A percentile compares a stretch with the other conserved stretches of the same genome.
phyloP scores from a whole-genome alignment of 2,113 vertebrate genomes.

The Gobiocypris rarus region DNA sequence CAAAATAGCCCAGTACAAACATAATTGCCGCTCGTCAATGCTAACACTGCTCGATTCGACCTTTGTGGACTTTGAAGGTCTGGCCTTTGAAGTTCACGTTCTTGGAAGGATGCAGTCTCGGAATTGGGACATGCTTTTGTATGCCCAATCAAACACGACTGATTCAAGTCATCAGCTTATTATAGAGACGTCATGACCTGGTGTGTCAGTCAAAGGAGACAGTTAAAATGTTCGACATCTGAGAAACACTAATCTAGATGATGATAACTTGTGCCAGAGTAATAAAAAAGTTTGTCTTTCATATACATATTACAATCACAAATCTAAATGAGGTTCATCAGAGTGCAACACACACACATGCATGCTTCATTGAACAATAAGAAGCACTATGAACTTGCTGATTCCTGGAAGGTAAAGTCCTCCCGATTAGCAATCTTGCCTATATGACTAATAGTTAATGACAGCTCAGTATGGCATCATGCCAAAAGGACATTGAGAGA shows the following conservation, averaged over 20 bases:
- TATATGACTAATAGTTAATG: constrained; percentile 46
- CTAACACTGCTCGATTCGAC: too few species aligned
- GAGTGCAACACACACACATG: constrained; percentile 20
- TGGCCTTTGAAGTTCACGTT: too few species aligned
- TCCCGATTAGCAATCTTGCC: constrained; percentile 71
- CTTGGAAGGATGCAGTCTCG: too few species aligned
- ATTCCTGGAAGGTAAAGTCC: constrained; percentile 74
- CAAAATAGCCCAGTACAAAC: too few species aligned
- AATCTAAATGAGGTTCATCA: background rate
- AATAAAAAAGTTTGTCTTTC: background rate
- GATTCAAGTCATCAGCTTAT: background rate
- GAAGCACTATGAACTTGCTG: constrained; percentile 56
- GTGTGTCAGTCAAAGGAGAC: too few species aligned
- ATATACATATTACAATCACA: background rate
- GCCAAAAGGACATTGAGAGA: background rate
- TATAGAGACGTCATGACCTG: background rate
- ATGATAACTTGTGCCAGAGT: background rate
- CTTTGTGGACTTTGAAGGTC: too few species aligned
- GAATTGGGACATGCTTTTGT: too few species aligned
- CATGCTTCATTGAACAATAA: constrained; percentile 59
- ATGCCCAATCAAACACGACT: too few species aligned
- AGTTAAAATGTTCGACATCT: background rate
- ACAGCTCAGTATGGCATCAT: constrained; percentile 58
- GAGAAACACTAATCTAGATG: background rate
- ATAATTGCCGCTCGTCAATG: too few species aligned